Conservation (phyloP, 2,888 invertebrate genomes). For the Priocnemis perturbator region DNA sequence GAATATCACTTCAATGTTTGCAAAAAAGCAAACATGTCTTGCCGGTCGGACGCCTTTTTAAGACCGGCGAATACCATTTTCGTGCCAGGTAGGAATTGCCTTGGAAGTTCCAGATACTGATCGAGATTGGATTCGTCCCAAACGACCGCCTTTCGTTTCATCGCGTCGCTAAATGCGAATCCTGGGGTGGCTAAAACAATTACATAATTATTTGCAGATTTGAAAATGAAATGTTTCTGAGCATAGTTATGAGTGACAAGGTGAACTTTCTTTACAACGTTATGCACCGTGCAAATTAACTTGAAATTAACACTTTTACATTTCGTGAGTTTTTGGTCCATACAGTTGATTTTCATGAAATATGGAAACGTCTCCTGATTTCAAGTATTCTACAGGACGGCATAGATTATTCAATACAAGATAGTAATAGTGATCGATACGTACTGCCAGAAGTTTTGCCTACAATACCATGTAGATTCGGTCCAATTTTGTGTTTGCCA, state of each 20-base stretch:
- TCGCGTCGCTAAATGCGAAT: conserved; percentile 80
- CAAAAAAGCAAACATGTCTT: conserved; percentile 82
- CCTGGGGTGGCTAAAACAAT: conserved; percentile 70
- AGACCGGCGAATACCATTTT: conserved; percentile 86
- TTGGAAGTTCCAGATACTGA: conserved; percentile 83
- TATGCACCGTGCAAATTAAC: no score
- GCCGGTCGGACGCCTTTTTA: conserved; percentile 81
- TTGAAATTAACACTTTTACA: no score
- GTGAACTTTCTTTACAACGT: no score
- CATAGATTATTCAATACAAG: neutral
- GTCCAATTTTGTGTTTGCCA: conserved; percentile 83
- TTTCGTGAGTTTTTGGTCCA: no score
- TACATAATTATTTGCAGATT: neutral
- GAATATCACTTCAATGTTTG: conserved; percentile 64
- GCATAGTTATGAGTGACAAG: no score
- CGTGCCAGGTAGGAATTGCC: conserved; percentile 85
- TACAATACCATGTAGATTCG: conserved; percentile 82
- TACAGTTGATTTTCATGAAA: no score
- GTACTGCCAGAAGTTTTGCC: conserved; percentile 73
- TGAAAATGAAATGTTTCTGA: no score
- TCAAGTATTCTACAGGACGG: no score
- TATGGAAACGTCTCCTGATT: no score
- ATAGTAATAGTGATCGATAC: conserved; percentile 29
- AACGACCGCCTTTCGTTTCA: conserved; percentile 80
- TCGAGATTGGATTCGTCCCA: conserved; percentile 82